Conservation (phyloP, 1,140 invertebrate species). For the Aphis craccivora region DNA sequence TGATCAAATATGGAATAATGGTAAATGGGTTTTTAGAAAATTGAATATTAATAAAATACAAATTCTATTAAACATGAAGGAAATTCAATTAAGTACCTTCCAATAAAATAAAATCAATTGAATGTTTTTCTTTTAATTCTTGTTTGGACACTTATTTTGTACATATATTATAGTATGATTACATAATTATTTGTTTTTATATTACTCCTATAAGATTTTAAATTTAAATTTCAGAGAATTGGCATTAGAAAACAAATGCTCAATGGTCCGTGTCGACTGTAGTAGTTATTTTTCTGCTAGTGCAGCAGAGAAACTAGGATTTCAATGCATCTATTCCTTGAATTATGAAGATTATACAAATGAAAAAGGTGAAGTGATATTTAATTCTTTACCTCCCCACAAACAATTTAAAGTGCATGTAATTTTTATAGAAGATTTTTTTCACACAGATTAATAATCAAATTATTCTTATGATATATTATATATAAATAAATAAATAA, state of each 20-base stretch:
- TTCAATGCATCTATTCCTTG: conserved; percentile 71
- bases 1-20: too few relatives aligned
- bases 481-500: too few relatives aligned
- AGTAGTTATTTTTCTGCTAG: conserved; percentile 75
- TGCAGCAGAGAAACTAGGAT: conserved; percentile 73
- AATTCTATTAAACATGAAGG: too few relatives aligned
- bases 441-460: not conserved
- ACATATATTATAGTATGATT: not conserved
- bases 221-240: conserved; percentile 66
- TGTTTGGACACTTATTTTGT: too few relatives aligned
- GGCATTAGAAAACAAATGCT: conserved; percentile 66
- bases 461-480: too few relatives aligned
- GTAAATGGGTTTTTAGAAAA: too few relatives aligned
- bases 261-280: conserved; percentile 69
- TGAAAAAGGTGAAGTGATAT: conserved; percentile 68
- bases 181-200: not conserved
- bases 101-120: too few relatives aligned
- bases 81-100: too few relatives aligned
- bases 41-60: too few relatives aligned
- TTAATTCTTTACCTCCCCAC: conserved; percentile 70
- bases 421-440: not conserved
- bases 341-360: conserved; percentile 72
- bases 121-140: too few relatives aligned
- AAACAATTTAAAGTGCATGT: conserved; percentile 60
- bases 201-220: not conserved